These are phyloP conservation scores for Lysandra coridon DNA, from an alignment of 2,888 invertebrate genomes.

Conservation along the genomic window DNA sequence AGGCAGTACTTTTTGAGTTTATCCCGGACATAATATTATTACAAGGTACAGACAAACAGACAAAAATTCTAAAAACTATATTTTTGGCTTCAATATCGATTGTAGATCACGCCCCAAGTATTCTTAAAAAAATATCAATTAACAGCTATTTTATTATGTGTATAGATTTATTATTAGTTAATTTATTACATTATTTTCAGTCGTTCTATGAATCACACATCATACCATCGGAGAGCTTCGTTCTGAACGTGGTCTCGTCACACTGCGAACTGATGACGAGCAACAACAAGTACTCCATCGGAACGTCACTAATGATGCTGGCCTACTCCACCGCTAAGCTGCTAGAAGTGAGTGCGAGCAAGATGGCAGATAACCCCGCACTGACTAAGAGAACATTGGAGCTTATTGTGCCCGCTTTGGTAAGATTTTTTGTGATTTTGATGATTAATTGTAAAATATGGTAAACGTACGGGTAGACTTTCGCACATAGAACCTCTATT, in stretches of 20 bases:
- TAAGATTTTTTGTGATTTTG: slow-evolving; percentile 46
- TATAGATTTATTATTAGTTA: too few relatives aligned
- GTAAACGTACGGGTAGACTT: not conserved
- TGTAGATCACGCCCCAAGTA: too few relatives aligned
- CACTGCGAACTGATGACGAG: slow-evolving; percentile 72
- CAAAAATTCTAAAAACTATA: too few relatives aligned
- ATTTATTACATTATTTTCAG: slow-evolving; percentile 63
- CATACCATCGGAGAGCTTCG: slow-evolving; percentile 91
- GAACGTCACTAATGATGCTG: slow-evolving; percentile 69
- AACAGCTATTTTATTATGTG: too few relatives aligned
- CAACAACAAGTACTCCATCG: slow-evolving; percentile 65
- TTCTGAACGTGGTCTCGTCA: slow-evolving; percentile 84
- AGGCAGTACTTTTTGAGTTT: too few relatives aligned
- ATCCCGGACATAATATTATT: too few relatives aligned
- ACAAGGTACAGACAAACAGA: too few relatives aligned
- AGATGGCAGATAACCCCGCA: slow-evolving; percentile 80
- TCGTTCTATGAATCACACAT: slow-evolving; percentile 87
- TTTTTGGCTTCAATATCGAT: too few relatives aligned
- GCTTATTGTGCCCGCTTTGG: slow-evolving; percentile 87
- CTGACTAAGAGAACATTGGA: slow-evolving; percentile 83
- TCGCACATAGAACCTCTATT: too few relatives aligned
- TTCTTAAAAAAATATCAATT: too few relatives aligned
- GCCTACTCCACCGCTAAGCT: slow-evolving; percentile 70
- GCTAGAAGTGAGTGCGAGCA: slow-evolving; percentile 64
- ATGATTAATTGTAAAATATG: not conserved